Percentiles rank a stretch among this genome's conserved stretches.
Conservation (phyloP, 1,140 invertebrate genomes). For the Homarus americanus region DNA sequence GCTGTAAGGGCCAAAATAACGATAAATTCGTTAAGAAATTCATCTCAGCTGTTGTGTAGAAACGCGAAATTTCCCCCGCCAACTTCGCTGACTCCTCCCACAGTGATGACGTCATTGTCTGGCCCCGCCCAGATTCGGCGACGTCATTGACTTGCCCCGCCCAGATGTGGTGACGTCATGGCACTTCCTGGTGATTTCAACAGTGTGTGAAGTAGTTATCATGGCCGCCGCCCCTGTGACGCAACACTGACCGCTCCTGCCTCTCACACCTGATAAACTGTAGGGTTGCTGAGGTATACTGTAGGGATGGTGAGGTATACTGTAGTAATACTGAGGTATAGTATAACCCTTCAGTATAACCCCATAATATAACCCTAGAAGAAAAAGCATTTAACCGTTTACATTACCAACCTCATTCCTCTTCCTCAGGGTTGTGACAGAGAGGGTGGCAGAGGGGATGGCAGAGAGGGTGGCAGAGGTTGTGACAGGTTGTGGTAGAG, state of each 20-base stretch:
- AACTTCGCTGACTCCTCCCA: neutral
- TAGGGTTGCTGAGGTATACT: neutral
- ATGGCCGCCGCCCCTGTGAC: neutral
- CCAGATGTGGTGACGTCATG: neutral
- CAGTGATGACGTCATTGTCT: neutral
- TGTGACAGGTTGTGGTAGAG: too few species aligned
- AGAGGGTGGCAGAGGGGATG: too few species aligned
- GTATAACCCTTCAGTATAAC: too few species aligned
- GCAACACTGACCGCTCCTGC: neutral
- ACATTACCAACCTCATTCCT: neutral
- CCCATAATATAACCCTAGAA: too few species aligned
- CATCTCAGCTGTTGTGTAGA: too few species aligned
- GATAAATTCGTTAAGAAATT: too few species aligned
- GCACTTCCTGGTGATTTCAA: constrained; percentile 4
- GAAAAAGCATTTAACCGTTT: too few species aligned
- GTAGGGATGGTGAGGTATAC: neutral
- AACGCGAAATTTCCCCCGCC: too few species aligned
- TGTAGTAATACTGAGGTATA: neutral
- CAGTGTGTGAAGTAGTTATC: neutral
- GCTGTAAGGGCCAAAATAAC: too few species aligned
- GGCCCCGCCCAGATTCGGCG: neutral
- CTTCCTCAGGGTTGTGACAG: neutral
- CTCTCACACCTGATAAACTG: neutral
- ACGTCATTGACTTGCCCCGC: too few species aligned
- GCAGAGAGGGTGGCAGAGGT: too few species aligned